Evolutionary conservation across 1,140 invertebrate genomes (phyloP), one percentile per base, ranked within the genome.

Genomic region (Drosophila subpulchrella): DNA sequence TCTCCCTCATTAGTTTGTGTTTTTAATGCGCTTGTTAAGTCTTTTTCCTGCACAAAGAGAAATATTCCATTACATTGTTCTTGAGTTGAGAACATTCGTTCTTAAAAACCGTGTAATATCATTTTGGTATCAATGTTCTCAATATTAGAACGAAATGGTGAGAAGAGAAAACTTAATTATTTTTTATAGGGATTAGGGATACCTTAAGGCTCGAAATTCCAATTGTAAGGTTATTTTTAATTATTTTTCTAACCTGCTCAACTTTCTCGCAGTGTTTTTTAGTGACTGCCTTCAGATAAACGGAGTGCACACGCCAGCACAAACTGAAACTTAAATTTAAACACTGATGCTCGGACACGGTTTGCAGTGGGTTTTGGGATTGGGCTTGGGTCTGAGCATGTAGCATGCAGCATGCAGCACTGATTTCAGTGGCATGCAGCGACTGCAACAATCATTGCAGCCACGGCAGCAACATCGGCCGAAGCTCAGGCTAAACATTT

Each of bases 401-500:
- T 38, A 20, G 46, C 58, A 51, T 60, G 80, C 75, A 70, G 65
- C 72, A 75, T 75, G 75, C 51, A 63, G 73, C 62, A 79, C 77
- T 75, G 77, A 80, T 80, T 79, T 86, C 38, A 56, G 67, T 75
- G 71, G 78, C 82, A 72, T 60, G 50, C 71, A 74, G 30, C 55
- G 46, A 12, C 68, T 56, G 20, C 63, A 47, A 20, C 38, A 53
- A 51, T 34, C 30, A 51, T 34, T 17, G 36, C 57, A 57, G 42
- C 68, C 24, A 13, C 27, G 51, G 39, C 55, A 61, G 74, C 66
- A 17, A 47, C 39, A 56, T 34, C 50, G 30, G 39, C 63, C 62
- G 58, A 68, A 82, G 70, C 79, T 34, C 0, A 6, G 32, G 32
- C 32, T 82, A 74, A 89, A 74, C 84, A 89, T 67, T 89, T 88